phyloP scores from a whole-genome alignment of 2,113 vertebrate species.

The Sprattus sprattus region DNA sequence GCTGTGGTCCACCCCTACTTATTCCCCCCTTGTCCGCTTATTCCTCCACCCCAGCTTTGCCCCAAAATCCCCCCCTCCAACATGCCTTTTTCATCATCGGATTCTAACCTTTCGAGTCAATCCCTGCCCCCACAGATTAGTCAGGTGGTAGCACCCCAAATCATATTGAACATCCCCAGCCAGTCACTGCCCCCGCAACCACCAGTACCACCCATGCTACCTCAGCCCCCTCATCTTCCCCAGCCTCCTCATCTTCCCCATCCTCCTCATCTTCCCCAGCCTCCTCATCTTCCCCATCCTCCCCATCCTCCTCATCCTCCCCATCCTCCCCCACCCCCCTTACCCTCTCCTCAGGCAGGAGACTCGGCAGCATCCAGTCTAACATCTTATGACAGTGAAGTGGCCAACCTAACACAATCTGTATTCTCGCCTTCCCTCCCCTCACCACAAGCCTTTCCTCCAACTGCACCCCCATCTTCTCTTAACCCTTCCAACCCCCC shows the following conservation, averaged over 20 bases:
- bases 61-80: conserved; percentile 51
- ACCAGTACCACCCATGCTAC: background rate
- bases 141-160: background rate
- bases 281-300: conserved; percentile 30
- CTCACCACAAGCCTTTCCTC: conserved; percentile 64
- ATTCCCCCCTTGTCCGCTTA: conserved; percentile 34
- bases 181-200: background rate
- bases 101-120: background rate
- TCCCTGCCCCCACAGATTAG: background rate
- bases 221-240: background rate
- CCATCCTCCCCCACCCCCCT: conserved; percentile 33
- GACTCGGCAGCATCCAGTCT: conserved; percentile 89
- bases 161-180: background rate
- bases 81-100: background rate
- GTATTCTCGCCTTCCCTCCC: conserved; percentile 70
- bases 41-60: conserved; percentile 39
- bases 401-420: conserved; percentile 86
- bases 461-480: conserved; percentile 51
- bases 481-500: conserved; percentile 36
- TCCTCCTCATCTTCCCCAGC: conserved; percentile 33
- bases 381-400: conserved; percentile 90
- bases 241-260: background rate
- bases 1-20: conserved; percentile 54
- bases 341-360: conserved; percentile 69
- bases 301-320: conserved; percentile 19